These are phyloP conservation scores for Eupithecia insigniata DNA, from an alignment of 2,888 invertebrate genomes.

Conservation along the genomic window DNA sequence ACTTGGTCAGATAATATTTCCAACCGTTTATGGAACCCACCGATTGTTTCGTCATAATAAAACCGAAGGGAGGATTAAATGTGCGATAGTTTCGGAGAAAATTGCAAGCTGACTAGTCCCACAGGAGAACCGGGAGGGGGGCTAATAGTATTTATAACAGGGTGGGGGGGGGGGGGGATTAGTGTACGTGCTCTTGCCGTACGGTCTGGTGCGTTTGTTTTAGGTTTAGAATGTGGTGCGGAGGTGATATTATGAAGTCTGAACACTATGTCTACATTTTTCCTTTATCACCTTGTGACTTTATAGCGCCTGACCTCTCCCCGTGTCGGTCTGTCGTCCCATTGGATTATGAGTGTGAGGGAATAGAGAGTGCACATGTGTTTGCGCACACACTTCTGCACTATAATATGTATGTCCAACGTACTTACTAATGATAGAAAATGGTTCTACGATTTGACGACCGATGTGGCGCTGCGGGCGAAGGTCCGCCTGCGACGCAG, in stretches of 20 bases:
- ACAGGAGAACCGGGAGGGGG: constrained; percentile 46
- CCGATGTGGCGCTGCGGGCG: too few species aligned
- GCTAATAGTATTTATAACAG: constrained; percentile 75
- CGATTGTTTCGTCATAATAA: constrained; percentile 70
- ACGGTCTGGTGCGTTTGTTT: constrained; percentile 35
- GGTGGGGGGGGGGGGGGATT: constrained; percentile 56
- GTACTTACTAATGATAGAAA: too few species aligned
- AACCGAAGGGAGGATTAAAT: constrained; percentile 71
- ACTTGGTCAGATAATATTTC: neutral
- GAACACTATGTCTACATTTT: neutral
- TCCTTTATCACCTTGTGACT: neutral
- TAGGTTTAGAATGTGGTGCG: constrained; percentile 26
- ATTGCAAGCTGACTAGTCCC: constrained; percentile 61
- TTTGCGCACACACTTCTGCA: neutral
- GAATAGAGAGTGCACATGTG: neutral
- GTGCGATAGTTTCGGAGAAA: constrained; percentile 71
- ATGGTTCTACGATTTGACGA: too few species aligned
- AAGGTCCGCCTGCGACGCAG: too few species aligned
- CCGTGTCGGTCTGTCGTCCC: neutral
- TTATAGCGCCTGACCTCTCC: neutral
- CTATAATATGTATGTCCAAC: too few species aligned
- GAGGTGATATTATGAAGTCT: neutral
- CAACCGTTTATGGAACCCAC: constrained; percentile 47
- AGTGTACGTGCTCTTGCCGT: constrained; percentile 57
- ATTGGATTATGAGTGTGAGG: neutral